Base-by-base conservation (phyloP, 2,888 invertebrate species). In the Leptothorax acervorum region DNA sequence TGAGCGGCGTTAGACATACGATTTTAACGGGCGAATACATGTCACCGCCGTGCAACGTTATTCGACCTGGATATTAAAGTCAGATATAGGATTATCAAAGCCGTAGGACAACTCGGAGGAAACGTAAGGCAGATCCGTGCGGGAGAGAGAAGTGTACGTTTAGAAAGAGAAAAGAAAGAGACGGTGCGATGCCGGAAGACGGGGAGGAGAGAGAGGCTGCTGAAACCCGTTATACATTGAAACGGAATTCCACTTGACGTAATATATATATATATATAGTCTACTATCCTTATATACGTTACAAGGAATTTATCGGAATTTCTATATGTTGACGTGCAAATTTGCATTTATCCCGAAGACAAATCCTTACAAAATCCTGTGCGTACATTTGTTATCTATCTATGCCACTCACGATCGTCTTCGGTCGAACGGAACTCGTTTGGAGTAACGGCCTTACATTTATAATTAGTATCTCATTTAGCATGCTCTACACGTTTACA, bases 1-100 rank as follows among this genome's bases (percentile, higher is more conserved):
- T 53, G 68, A 53, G 42, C 23, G 53, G 39, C 42, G 53, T 42
- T 39, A 42, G 39, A 63, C 23, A 23, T 23, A 23, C 48, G 55
- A 53, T 48, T 55, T 73, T 75, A 53, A 42, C 48, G 12, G 28
- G 28, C 28, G 39, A 70, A 68, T 55, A 39, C 66, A 63, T 51
- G 53, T 68, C 42, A 78, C 53, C 35, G 1, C 53, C 35, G 1
- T 15, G 51, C 66, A 66, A 68, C 68, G 68, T 68, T 78, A 78
- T 42, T 78, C 53, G 78, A 53, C 76, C 76, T 68, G 53, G 92
- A 92, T 91, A 91, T 89, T 92, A 93, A 86, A 89, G 88, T 91
- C 92, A 90, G 92, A 92, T 92, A 92, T 92, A 92, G 74, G 92
- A 92, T 75, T 79, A 83, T 83, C 87, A 85, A 79, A 87, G 85